Base-by-base conservation (phyloP, 2,113 vertebrate genomes). In the Ameiurus melas region DNA sequence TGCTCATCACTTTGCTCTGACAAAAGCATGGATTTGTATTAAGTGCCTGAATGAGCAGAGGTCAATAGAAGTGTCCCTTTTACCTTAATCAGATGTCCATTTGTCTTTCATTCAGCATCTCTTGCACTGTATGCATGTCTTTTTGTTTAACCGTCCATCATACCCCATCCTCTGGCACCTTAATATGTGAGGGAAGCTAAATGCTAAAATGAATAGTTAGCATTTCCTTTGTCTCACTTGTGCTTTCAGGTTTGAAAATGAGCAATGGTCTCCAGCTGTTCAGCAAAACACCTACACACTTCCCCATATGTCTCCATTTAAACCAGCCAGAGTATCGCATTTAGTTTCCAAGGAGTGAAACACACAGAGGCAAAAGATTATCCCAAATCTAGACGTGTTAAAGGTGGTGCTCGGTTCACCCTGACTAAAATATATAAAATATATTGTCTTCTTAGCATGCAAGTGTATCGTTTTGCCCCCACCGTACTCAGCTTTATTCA, bases 281-380 rank as follows among this genome's bases (percentile, higher is more conserved):
- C 95, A 94, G 94, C 95, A 95, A 94, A 90, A 95, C 92, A 96
- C 94, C 94, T 95, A 96, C 95, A 93, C 96, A 96, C 95, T 93
- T 93, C 93, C 94, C 97, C 97, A 97, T 97, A 97, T 96, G 96
- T 96, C 96, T 97, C 90, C 94, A 96, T 96, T 96, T 96, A 95
- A 97, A 94, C 93, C 96, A 96, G 96, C 85, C 78, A 88, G 30
- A 5, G 64, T 39, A 39, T 55, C 3, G 73, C 39, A 39, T 75
- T 77, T 58, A 73, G 64, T 90, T 85, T 88, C 89, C 73, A 68
- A 78, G 88, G 47, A 96, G 95, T 94, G 92, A 94, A 87, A 80
- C 66, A 71, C 71, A 33, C 86, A 9, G 85, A 27, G 47, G 57
- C 30, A 36, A 88, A 80, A 85, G 62, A 86, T 89, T 88, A 86